Base-by-base conservation (phyloP, 2,797 vertebrate genomes). In the Hybognathus amarus region DNA sequence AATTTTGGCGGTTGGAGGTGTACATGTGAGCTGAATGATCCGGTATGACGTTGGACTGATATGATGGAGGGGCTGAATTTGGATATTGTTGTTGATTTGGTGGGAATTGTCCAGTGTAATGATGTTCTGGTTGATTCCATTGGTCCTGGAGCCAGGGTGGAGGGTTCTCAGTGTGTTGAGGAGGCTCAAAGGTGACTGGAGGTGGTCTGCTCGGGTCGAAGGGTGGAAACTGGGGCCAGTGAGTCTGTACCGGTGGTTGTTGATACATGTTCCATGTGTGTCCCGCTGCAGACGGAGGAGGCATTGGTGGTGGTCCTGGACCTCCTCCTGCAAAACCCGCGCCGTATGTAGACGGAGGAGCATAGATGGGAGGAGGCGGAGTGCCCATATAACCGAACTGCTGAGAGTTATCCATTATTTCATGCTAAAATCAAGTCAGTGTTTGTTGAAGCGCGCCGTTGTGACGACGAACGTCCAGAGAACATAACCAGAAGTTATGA, bases 201-300 rank as follows among this genome's bases (percentile, higher is more conserved):
- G 93, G 94, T 0, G 92, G 92, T 40, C 92, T 83, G 5, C 88
- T 89, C 2, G 90, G 91, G 69, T 94, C 90, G 38, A 93, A 95
- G 0, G 76, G 90, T 0, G 88, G 89, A 20, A 70, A 81, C 3
- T 33, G 77, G 1, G 77, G 5, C 87, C 87, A 88, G 56, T 50
- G 70, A 0, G 27, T 36, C 5, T 61, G 74, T 40, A 40, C 24
- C 11, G 63, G 10, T 20, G 67, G 83, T 20, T 77, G 83, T 12
- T 71, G 70, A 50, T 79, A 84, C 61, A 17, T 36, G 71, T 3
- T 40, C 87, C 87, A 86, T 3, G 83, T 0, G 27, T 66, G 50
- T 61, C 52, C 77, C 15, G 70, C 69, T 47, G 52, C 6, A 2
- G 71, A 33, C 33, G 71, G 36, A 5, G 64, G 30, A 22, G 30